Evolutionary conservation across 2,888 invertebrate genomes (phyloP), one percentile per base, ranked within the genome.

Genomic region (Conops quadrifasciatus): DNA sequence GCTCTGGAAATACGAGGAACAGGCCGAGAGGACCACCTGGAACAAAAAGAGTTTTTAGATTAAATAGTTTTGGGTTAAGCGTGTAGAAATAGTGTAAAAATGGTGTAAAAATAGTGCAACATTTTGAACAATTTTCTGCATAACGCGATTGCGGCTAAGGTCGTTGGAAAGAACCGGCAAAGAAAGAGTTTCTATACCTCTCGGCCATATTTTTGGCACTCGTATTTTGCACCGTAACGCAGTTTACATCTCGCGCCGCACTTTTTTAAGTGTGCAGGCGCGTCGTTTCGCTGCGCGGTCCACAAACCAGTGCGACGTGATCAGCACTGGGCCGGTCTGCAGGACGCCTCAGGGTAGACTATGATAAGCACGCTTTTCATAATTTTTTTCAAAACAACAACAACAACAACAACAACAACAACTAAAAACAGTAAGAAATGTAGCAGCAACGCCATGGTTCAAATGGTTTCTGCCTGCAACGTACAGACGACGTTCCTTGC

Each of bases 1-100:
- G 84, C 94, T 93, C 87, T 94, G 94, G 90, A 96, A 96, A 89
- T 95, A 96, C 84, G 95, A 94, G 84, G 95, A 95, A 89, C 96
- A 96, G 89, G 96, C 95, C 84, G 96, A 96, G 86, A 96, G 90
- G 85, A 96, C 95, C 88, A 96, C 94, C 90, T 92, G 89, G 43
- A 88, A 73, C 7, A 47, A 65, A 68, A 70, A 36, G 9, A 36
- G 36, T 9, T 7, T 36, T 36, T 36, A 36, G 9, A 36, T 36
- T 36, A 36, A 36, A 58, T 30, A 45, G 19, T 56, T 36, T 24
- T n/a, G n/a, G n/a, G n/a, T n/a, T n/a, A n/a, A n/a, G n/a, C n/a
- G n/a, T n/a, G n/a, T n/a, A n/a, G n/a, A n/a, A n/a, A n/a, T n/a
- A n/a, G n/a, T n/a, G n/a, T n/a, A n/a, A n/a, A n/a, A n/a, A n/a